Percentiles rank a stretch among this genome's conserved stretches.
Conservation (phyloP, 2,113 vertebrate species). For the Cepphus grylle region DNA sequence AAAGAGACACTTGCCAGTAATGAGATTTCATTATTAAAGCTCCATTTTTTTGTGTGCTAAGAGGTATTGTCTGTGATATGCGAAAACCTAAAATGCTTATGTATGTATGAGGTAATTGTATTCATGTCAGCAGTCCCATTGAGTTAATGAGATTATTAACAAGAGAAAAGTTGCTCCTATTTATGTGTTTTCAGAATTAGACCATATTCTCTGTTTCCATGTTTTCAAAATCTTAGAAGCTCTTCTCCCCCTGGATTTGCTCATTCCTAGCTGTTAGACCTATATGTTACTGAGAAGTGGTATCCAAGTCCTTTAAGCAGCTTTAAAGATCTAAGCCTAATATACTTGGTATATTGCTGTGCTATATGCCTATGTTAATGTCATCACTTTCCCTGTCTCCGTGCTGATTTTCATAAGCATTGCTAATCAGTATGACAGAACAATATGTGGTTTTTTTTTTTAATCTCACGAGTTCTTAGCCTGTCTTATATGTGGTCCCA, state of each 20-base stretch:
- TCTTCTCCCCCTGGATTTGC: background rate
- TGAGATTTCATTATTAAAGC: constrained; percentile 28
- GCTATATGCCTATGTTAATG: background rate
- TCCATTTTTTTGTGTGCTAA: background rate
- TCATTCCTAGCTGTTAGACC: background rate
- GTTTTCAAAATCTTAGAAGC: background rate
- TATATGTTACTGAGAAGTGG: background rate
- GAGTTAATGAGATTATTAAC: constrained; percentile 43
- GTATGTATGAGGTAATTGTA: constrained; percentile 25
- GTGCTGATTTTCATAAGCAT: background rate
- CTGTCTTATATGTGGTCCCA: background rate
- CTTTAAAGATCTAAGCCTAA: constrained; percentile 1
- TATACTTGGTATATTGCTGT: background rate
- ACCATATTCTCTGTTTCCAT: background rate
- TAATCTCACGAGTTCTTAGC: background rate
- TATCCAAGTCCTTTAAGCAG: constrained; percentile 15
- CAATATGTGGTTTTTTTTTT: background rate
- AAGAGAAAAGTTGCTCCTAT: background rate
- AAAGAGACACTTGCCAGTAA: constrained; percentile 16
- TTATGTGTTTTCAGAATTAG: constrained; percentile 8
- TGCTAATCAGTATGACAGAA: background rate
- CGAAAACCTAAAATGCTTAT: background rate
- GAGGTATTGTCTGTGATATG: background rate
- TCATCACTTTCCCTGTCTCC: background rate
- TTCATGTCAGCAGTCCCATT: constrained; percentile 4